phyloP scores from a whole-genome alignment of 2,888 invertebrate genomes.

The Apamea sordens region DNA sequence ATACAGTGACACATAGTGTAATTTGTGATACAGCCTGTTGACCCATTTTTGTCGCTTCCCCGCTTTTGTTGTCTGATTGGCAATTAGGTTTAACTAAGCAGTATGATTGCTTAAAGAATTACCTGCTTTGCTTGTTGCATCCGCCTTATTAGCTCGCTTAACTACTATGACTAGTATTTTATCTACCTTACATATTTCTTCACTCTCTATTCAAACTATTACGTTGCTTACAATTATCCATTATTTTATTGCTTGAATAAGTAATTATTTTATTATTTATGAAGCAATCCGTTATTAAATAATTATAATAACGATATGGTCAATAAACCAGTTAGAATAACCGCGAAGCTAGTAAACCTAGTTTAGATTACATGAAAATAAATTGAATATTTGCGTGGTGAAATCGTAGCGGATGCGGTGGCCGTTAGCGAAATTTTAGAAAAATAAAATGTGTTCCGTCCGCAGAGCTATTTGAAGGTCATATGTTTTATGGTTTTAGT shows the following conservation, averaged over 20 bases:
- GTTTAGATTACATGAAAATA: slow-evolving; percentile 23
- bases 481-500: slow-evolving; percentile 11
- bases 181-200: slow-evolving; percentile 6
- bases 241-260: slow-evolving; percentile 12
- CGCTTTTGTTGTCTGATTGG: slow-evolving; percentile 24
- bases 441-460: slow-evolving; percentile 17
- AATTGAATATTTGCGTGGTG: slow-evolving; percentile 9
- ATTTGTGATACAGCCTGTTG: neutral
- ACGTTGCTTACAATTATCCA: neutral
- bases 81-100: slow-evolving; percentile 1
- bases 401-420: slow-evolving; percentile 24
- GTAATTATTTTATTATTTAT: slow-evolving; percentile 13
- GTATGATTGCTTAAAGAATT: neutral
- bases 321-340: slow-evolving; percentile 7
- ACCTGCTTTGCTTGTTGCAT: slow-evolving; percentile 14
- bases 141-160: neutral
- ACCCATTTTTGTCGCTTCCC: neutral
- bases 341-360: slow-evolving; percentile 24
- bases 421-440: neutral
- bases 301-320: neutral
- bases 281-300: slow-evolving; percentile 3
- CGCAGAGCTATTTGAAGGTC: neutral
- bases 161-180: neutral
- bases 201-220: neutral
- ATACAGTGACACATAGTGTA: no score